Evolutionary conservation across 2,113 vertebrate species (phyloP), one percentile per base, ranked within the genome.

Genomic region (Spea multiplicata): DNA sequence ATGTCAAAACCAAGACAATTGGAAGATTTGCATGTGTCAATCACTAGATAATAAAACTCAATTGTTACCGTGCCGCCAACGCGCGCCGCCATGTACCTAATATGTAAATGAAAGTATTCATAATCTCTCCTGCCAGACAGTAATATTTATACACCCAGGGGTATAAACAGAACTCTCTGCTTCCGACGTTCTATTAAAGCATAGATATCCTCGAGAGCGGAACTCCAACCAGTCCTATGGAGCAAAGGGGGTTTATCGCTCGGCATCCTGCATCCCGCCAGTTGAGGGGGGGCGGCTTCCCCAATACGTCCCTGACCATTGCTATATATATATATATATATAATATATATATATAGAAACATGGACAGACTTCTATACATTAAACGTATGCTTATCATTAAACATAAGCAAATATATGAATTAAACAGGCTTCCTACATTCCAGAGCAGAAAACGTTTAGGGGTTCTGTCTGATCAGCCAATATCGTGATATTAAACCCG

Each of bases 1-100:
- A 70, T 50, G 67, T 70, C 67, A 70, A 70, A 70, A 47, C 67
- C 48, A 50, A 70, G 47, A 70, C 46, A 70, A 70, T 70, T 50
- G 50, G 67, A 47, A 50, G 48, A 49, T 70, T 70, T 70, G 67
- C 67, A 70, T 70, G 13, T 70, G 67, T 70, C 67, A 70, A 7
- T 70, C 67, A 70, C 48, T 70, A 49, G 67, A 6, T 70, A 70
- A 70, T 70, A 50, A 50, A 70, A 7, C 48, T 48, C 67, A 45
- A 49, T 70, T 70, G n/a, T 49, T 50, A 49, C 50, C 13, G 14
- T 49, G 67, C 67, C 50, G 6, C n/a, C 14, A 70, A n/a, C 14
- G n/a, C 14, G 50, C 9, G 13, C 9, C 48, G 17, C 14, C 48
- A 70, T 50, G 46, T 14, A 70, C 46, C 49, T 48, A 45, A 16